Evolutionary conservation across 2,113 vertebrate species (phyloP).

Genomic region (Anthoscopus minutus): DNA sequence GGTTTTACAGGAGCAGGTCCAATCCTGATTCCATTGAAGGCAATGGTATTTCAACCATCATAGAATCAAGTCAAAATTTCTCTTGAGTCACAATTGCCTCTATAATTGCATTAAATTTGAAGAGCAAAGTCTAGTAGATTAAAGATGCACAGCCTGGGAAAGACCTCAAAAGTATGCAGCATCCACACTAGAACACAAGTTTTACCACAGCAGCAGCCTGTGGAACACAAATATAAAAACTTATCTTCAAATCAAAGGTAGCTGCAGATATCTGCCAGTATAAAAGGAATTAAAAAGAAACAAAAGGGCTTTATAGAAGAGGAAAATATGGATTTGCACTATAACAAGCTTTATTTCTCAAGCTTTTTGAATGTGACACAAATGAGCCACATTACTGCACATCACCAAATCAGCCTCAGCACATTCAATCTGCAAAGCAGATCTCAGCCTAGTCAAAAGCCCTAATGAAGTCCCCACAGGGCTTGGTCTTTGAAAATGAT

Average conservation of each 20-base stretch:
- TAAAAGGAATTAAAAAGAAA: not conserved
- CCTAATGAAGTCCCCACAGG: slow-evolving; percentile 13
- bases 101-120: not conserved
- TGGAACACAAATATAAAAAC: not conserved
- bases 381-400: not conserved
- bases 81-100: not conserved
- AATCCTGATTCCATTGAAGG: not conserved
- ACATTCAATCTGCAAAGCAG: slow-evolving; percentile 1
- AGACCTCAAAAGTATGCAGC: not conserved
- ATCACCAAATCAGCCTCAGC: not conserved
- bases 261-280: not conserved
- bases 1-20: not conserved
- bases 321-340: not conserved
- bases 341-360: not conserved
- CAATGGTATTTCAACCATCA: not conserved
- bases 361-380: not conserved
- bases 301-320: not conserved
- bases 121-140: not conserved
- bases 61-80: not conserved
- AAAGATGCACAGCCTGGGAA: not conserved
- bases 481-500: slow-evolving; percentile 42
- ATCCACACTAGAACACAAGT: not conserved
- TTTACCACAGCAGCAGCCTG: not conserved
- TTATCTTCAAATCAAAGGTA: slow-evolving; percentile 2
- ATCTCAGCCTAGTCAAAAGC: slow-evolving; percentile 17